Conservation (phyloP, 1,140 invertebrate genomes). For the Frieseomelitta varia region DNA sequence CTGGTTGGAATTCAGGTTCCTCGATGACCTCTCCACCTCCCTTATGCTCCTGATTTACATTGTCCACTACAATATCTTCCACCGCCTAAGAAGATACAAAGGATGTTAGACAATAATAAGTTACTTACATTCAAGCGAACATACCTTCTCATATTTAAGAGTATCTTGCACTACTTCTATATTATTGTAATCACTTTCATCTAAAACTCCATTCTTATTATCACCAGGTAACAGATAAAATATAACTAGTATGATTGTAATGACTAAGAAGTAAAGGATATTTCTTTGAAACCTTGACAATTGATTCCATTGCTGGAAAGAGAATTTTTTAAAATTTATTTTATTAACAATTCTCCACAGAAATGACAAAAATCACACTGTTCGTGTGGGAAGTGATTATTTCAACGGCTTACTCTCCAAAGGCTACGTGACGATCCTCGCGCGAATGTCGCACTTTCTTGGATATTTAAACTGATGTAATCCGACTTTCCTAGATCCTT, state of each 20-base stretch:
- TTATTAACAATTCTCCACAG: background rate
- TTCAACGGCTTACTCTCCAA: constrained; percentile 77
- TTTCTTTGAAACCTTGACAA: constrained; percentile 91
- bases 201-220: constrained; percentile 61
- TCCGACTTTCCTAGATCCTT: constrained; percentile 72
- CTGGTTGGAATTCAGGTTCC: constrained; percentile 80
- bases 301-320: constrained; percentile 90
- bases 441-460: constrained; percentile 71
- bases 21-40: constrained; percentile 75
- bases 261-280: constrained; percentile 85
- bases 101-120: background rate
- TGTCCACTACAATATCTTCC: constrained; percentile 74
- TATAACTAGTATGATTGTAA: constrained; percentile 82
- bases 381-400: no score
- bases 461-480: constrained; percentile 80
- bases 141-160: constrained; percentile 71
- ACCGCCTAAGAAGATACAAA: constrained; percentile 52
- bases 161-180: constrained; percentile 72
- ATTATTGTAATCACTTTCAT: constrained; percentile 73
- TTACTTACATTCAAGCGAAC: background rate
- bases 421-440: constrained; percentile 76
- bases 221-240: constrained; percentile 83
- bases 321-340: background rate
- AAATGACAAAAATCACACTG: background rate
- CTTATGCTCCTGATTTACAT: constrained; percentile 63